Percentiles rank a stretch among this genome's conserved stretches.
phyloP scores from a whole-genome alignment of 2,797 vertebrate species.

The Heteromormyrus szaboi region DNA sequence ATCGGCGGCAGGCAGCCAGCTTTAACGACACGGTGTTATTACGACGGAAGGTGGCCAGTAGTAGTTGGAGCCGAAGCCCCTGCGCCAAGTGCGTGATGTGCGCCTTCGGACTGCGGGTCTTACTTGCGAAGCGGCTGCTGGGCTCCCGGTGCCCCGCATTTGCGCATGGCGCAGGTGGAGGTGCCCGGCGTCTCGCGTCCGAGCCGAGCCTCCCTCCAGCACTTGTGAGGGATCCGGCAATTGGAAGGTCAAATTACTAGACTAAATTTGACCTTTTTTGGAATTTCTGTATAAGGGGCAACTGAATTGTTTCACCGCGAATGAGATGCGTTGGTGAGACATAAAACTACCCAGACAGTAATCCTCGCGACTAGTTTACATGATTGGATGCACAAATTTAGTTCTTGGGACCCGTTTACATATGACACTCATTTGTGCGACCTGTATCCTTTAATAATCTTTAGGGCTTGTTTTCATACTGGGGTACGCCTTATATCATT shows the following conservation, averaged over 20 bases:
- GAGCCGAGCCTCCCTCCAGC: background rate
- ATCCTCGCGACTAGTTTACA: background rate
- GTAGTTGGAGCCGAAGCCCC: background rate
- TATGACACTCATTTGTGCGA: background rate
- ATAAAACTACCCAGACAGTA: background rate
- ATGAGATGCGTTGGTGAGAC: background rate
- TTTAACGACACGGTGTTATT: background rate
- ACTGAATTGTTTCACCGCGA: background rate
- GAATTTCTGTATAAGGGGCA: background rate
- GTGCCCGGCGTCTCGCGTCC: background rate
- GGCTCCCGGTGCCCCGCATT: background rate
- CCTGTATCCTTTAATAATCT: background rate
- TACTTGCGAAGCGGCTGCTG: background rate
- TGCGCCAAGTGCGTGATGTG: background rate
- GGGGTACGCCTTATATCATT: background rate
- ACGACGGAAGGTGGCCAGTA: background rate
- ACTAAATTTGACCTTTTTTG: background rate
- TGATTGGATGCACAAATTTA: background rate
- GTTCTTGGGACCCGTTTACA: background rate
- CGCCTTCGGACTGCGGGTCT: background rate
- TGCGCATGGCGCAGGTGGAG: background rate
- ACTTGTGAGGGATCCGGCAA: background rate
- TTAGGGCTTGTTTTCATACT: background rate
- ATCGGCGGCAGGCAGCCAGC: background rate
- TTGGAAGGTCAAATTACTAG: background rate